phyloP scores from a whole-genome alignment of 2,797 vertebrate species.

The Mionectes olivaceus region DNA sequence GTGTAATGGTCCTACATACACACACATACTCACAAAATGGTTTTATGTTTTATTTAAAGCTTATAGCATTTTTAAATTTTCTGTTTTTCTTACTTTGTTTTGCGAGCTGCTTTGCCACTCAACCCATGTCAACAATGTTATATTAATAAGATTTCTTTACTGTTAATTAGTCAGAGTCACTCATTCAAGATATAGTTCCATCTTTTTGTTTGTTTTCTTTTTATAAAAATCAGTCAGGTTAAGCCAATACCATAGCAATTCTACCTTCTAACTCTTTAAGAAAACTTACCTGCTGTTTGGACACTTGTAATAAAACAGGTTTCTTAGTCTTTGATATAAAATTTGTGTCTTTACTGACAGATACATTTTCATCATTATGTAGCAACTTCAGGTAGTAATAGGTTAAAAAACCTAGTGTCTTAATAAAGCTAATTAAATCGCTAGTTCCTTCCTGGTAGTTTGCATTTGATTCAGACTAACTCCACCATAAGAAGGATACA shows the following conservation, averaged over 20 bases:
- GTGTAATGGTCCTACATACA: background rate
- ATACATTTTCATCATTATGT: background rate
- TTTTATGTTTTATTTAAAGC: slow-evolving; percentile 81
- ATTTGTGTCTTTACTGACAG: background rate
- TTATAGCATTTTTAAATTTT: slow-evolving; percentile 51
- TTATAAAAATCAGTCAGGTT: background rate
- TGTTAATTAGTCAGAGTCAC: slow-evolving; percentile 46
- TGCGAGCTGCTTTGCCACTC: slow-evolving; percentile 58
- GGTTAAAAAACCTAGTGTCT: background rate
- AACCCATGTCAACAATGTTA: slow-evolving; percentile 52
- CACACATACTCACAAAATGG: slow-evolving; percentile 12
- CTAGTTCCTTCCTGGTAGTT: background rate
- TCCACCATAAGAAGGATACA: background rate
- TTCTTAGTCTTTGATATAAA: background rate
- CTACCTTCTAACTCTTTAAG: background rate
- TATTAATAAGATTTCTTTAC: slow-evolving; percentile 48
- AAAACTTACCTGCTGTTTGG: background rate
- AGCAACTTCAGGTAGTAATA: background rate
- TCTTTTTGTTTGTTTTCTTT: background rate
- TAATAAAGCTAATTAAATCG: background rate
- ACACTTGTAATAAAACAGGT: background rate
- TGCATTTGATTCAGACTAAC: background rate
- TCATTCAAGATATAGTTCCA: background rate
- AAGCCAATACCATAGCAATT: background rate
- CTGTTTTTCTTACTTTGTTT: slow-evolving; percentile 45